Base-by-base conservation (phyloP, 2,113 vertebrate species). In the Corythoichthys intestinalis region DNA sequence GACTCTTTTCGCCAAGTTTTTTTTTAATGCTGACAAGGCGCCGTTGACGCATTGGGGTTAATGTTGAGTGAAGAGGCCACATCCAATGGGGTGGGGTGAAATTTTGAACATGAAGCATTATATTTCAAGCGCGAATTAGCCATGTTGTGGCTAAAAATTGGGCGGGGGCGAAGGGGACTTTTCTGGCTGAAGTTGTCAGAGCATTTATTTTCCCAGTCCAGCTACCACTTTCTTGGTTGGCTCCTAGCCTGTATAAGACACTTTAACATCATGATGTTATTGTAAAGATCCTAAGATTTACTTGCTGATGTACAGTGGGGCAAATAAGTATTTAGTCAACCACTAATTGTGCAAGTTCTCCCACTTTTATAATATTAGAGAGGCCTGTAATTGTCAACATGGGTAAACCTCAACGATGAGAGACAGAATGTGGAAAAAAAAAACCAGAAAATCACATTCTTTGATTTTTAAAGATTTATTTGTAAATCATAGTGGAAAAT, bases 201-300 rank as follows among this genome's bases (percentile, higher is more conserved):
- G 54, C 69, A 48, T 60, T 63, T 69, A 15, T 73, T 83, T 89
- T 91, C 89, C 86, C 82, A 82, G 82, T 74, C 70, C 74, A 46
- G 15, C n/a, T 4, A 61, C 15, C 11, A 4, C 35, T 6, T 8
- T 37, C 56, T 58, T 37, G 34, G 48, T 11, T 2, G 12, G 13
- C 20, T 28, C 20, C 4, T 4, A 34, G 20, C 11, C 34, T 10
- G 53, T 56, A 44, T 44, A 56, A 56, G 17, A 20, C 4, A 4
- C 8, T 61, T 28, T 35, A 47, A 72, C 66, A 37, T 50, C 54
- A 62, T 38, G 39, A 9, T 58, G 38, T 72, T 67, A 71, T 78
- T 80, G 63, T 50, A 66, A 75, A 70, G 58, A 69, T 64, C 28
- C 47, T 28, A n/a, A 17, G 4, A 46, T 58, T 15, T 54, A 10